Evolutionary conservation across 1,140 invertebrate species (phyloP).

Genomic region (Neuroterus valhalla): DNA sequence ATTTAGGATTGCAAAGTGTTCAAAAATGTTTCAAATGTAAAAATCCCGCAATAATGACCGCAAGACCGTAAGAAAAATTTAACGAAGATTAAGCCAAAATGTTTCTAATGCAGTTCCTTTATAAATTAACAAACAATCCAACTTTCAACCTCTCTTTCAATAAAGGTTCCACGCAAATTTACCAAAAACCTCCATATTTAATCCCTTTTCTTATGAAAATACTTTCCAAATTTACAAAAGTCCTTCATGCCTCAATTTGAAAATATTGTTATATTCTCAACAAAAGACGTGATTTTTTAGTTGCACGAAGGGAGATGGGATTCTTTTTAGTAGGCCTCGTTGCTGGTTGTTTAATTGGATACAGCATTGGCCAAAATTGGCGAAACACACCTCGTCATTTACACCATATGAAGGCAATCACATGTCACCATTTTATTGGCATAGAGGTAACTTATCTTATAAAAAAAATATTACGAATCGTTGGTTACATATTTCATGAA

Average conservation of each 20-base stretch:
- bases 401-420: constrained; percentile 75
- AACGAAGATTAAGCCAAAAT: too few relatives aligned
- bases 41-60: too few relatives aligned
- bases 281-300: constrained; percentile 53
- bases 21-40: too few relatives aligned
- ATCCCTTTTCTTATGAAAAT: too few relatives aligned
- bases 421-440: constrained; percentile 76
- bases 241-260: neutral
- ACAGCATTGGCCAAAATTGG: constrained; percentile 69
- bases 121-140: too few relatives aligned
- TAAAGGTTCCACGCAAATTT: too few relatives aligned
- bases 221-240: constrained; percentile 27
- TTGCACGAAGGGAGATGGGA: constrained; percentile 72
- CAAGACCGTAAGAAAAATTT: too few relatives aligned
- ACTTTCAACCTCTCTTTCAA: too few relatives aligned
- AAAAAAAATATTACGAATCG: constrained; percentile 23
- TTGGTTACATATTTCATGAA: constrained; percentile 27
- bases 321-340: constrained; percentile 74
- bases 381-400: constrained; percentile 61
- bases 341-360: constrained; percentile 74
- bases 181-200: too few relatives aligned
- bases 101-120: too few relatives aligned
- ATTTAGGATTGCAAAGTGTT: too few relatives aligned
- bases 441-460: constrained; percentile 69
- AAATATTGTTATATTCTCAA: constrained; percentile 34